Conservation (phyloP, 2,113 vertebrate species). For the Lucifuga dentata region DNA sequence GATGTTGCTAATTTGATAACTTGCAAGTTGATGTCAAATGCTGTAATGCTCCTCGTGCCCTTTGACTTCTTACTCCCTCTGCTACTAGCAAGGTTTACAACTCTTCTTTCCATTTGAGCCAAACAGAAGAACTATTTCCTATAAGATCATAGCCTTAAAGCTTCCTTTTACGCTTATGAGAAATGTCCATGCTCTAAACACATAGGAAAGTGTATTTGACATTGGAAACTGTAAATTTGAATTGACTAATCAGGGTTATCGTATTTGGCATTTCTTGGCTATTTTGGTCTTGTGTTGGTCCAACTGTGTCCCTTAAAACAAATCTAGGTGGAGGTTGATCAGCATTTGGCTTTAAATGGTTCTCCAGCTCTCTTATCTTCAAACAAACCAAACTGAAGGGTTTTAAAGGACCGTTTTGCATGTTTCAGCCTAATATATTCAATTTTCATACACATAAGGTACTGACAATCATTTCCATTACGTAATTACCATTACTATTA, state of each 20-base stretch:
- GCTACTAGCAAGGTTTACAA: conserved; percentile 1
- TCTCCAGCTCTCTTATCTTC: not conserved
- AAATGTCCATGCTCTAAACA: not conserved
- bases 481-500: too few relatives aligned
- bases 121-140: not conserved
- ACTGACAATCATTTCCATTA: too few relatives aligned
- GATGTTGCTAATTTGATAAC: conserved; percentile 31
- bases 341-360: not conserved
- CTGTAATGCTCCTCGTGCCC: conserved; percentile 12
- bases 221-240: not conserved
- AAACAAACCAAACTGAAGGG: conserved; percentile 4
- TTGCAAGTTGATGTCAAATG: conserved; percentile 49
- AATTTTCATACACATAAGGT: too few relatives aligned
- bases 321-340: too few relatives aligned
- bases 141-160: not conserved
- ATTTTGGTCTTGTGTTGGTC: not conserved
- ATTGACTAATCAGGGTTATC: not conserved
- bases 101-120: conserved; percentile 39
- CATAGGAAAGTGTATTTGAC: conserved; percentile 3
- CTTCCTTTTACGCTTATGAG: not conserved
- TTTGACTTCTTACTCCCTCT: conserved; percentile 21
- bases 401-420: too few relatives aligned
- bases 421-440: too few relatives aligned
- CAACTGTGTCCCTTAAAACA: too few relatives aligned
- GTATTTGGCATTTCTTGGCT: not conserved